Evolutionary conservation across 2,888 invertebrate genomes (phyloP), one percentile per base, ranked within the genome.

Genomic region (Boloria selene): DNA sequence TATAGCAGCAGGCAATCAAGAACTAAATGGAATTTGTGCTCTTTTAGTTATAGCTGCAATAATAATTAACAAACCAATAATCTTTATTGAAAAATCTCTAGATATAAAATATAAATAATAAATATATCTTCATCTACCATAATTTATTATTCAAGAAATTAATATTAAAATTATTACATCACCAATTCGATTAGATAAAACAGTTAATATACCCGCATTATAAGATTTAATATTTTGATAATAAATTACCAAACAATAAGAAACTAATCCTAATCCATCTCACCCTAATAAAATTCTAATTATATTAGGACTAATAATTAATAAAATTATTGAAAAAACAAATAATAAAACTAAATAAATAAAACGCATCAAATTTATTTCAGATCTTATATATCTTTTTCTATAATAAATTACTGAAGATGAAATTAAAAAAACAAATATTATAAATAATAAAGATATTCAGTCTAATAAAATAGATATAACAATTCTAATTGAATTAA

Each of bases 1-100:
- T 85, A 96, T 96, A 52, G 96, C 96, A 0, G 94, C 94, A 0
- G 96, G 96, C 58, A 96, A 84, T 76, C 96, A 96, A 54, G 95
- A 93, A 70, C 95, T 95, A 94, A 96, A 96, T 55, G 96, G 96
- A 93, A 96, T 94, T 85, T 96, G 96, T 79, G 96, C 96, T 74
- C 96, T 96, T 86, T 96, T 96, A 68, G 96, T 96, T 88, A 95
- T 94, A 61, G 93, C 92, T 0, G 94, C 94, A 74, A 93, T 83
- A 79, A 90, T 86, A 71, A 93, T 79, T 76, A 93, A 86, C n/a
- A 73, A 10, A 0, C 81, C 79, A 83, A 93, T 83, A 75, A 93
- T 77, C 74, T 93, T 66, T 94, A 94, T 31, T 6, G 31, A 31
- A 31, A 31, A 31, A 31, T 31, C 31, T 6, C 7, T 31, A 31